Evolutionary conservation across 2,113 vertebrate genomes (phyloP).

Genomic region (Vombatus ursinus): DNA sequence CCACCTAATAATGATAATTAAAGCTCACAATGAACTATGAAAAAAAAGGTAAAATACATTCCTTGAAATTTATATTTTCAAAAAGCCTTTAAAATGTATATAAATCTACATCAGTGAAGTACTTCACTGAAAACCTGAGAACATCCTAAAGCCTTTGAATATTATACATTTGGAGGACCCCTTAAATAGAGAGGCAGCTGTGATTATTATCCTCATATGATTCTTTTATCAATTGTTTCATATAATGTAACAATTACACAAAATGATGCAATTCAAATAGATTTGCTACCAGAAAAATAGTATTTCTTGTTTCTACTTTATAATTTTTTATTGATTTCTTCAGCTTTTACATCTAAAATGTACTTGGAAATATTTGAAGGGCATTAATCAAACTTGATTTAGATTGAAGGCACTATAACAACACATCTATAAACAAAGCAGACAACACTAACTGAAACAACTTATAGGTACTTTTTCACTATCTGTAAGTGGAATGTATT

Average conservation of each 20-base stretch:
- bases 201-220: conserved; percentile 54
- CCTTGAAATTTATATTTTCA: conserved; percentile 28
- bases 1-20: not conserved
- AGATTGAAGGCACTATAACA: not conserved
- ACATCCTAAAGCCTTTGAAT: not conserved
- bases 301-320: not conserved
- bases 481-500: not conserved
- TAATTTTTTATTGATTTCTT: conserved; percentile 47
- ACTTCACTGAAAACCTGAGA: not conserved
- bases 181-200: conserved; percentile 43
- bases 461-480: fast-evolving
- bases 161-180: conserved; percentile 26
- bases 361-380: not conserved
- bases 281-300: conserved; percentile 44
- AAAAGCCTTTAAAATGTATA: conserved; percentile 27
- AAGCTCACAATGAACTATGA: not conserved
- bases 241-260: conserved; percentile 51
- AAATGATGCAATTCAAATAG: conserved; percentile 36
- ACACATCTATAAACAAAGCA: not conserved
- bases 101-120: not conserved
- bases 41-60: conserved; percentile 34
- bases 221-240: conserved; percentile 54
- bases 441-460: not conserved
- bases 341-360: conserved; percentile 33
- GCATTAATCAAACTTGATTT: not conserved